Evolutionary conservation across 2,888 invertebrate genomes (phyloP).

Genomic region (Pseudoips prasinana): DNA sequence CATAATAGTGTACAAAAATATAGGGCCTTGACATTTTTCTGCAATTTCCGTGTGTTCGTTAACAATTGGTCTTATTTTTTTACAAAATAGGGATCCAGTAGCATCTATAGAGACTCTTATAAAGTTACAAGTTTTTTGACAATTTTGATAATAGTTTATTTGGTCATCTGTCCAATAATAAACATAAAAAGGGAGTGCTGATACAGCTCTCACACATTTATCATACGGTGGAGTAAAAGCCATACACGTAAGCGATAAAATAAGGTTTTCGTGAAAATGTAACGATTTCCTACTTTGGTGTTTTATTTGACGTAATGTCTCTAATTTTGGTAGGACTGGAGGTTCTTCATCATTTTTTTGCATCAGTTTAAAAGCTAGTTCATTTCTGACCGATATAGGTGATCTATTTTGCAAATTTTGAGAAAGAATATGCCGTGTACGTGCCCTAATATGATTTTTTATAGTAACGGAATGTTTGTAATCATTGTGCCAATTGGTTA

Average conservation of each 20-base stretch:
- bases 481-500: conserved; percentile 5
- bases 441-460: conserved; percentile 6
- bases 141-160: conserved; percentile 8
- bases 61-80: conserved; percentile 5
- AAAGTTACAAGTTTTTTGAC: conserved; percentile 5
- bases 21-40: conserved; percentile 4
- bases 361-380: conserved; percentile 5
- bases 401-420: conserved; percentile 3
- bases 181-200: conserved; percentile 7
- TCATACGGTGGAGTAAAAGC: conserved; percentile 6
- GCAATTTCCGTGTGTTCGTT: conserved; percentile 6
- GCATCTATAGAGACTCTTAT: conserved; percentile 7
- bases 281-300: conserved; percentile 4
- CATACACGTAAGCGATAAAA: conserved; percentile 8
- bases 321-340: conserved; percentile 6
- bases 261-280: conserved; percentile 4
- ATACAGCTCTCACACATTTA: conserved; percentile 8
- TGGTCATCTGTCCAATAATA: conserved; percentile 10
- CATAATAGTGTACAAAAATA: conserved; percentile 7
- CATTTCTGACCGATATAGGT: conserved; percentile 3
- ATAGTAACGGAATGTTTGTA: conserved; percentile 5
- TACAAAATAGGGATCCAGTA: conserved; percentile 8
- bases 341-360: conserved; percentile 6
- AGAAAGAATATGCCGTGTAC: conserved; percentile 2
- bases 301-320: conserved; percentile 5